phyloP scores from a whole-genome alignment of 1,140 invertebrate species.

The Charaxes varanes region DNA sequence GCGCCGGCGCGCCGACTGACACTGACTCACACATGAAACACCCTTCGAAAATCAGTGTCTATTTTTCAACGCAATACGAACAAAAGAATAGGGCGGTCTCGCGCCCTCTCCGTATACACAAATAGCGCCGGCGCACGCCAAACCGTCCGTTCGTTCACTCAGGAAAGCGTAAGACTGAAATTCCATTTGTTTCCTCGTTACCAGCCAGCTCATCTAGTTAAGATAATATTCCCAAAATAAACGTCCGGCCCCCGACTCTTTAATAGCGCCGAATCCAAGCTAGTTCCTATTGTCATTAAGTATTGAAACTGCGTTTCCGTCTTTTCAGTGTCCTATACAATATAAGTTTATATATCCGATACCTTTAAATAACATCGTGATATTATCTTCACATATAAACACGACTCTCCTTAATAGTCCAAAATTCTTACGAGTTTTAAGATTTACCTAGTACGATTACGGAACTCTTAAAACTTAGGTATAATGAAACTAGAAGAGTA shows the following conservation, averaged over 20 bases:
- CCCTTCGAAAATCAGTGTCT: conserved; percentile 45
- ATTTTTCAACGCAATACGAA: conserved; percentile 69
- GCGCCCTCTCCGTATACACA: conserved; percentile 50
- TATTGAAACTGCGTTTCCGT: conserved; percentile 22
- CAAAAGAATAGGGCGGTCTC: conserved; percentile 64
- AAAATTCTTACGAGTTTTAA: no score
- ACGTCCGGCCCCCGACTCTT: conserved; percentile 52
- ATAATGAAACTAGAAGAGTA: no score
- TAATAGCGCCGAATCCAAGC: conserved; percentile 49
- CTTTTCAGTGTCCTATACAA: conserved; percentile 15
- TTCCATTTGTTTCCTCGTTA: conserved; percentile 52
- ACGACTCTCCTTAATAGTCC: no score
- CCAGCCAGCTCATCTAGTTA: conserved; percentile 25
- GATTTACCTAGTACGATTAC: no score
- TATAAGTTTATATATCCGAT: no score
- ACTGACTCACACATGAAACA: conserved; percentile 65
- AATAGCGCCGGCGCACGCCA: conserved; percentile 49
- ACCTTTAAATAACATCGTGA: no score
- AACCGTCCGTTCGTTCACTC: conserved; percentile 57
- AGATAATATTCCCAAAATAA: conserved; percentile 39
- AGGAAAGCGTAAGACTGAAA: conserved; percentile 40
- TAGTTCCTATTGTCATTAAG: conserved; percentile 63
- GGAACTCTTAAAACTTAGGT: no score
- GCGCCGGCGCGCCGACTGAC: conserved; percentile 46
- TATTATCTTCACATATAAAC: no score